Base-by-base conservation (phyloP, 1,140 invertebrate genomes). In the Meloidogyne exigua region DNA sequence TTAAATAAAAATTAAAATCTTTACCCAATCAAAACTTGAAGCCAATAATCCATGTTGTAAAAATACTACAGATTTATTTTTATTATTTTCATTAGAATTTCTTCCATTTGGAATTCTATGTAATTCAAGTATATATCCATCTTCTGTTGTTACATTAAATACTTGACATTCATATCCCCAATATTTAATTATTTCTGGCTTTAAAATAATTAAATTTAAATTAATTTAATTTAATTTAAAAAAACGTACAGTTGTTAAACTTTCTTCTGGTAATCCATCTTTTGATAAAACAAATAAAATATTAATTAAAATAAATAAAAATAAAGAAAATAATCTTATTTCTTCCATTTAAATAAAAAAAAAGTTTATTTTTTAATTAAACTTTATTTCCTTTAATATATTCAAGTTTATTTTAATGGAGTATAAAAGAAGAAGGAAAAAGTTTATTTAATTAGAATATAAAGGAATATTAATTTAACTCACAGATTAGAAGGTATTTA, bases 41-140 rank as follows among this genome's bases (percentile, higher is more conserved):
- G 91, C 91, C 0, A 93, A 87, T 13, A 94, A 88, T 0, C 93
- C 93, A 86, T 94, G 93, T 84, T 93, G 92, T 0, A 93, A 84
- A 67, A 83, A 84, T 18, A 84, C 69, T 1, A 84, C 80, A 23
- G 82, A 77, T 2, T 72, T 72, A 15, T n/a, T 76, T 57, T 5
- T 25, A 69, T 23, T 26, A 15, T 39, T 42, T 71, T 42, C 39
- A n/a, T n/a, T 25, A 76, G 62, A 89, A 13, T 91, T 91, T 28
- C 80, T 85, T 15, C 87, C 88, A 82, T 83, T 25, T 1, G 91
- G 91, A 80, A 93, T 93, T 63, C 92, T 89, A 81, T 93, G 92
- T 26, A 93, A 66, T 0, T 90, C 91, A 4, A 93, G 85, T 18
- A 93, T 88, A 83, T 92, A 93, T 18, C 92, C 92, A 83, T 93